phyloP scores from a whole-genome alignment of 1,140 invertebrate genomes.

The Danaus plexippus region DNA sequence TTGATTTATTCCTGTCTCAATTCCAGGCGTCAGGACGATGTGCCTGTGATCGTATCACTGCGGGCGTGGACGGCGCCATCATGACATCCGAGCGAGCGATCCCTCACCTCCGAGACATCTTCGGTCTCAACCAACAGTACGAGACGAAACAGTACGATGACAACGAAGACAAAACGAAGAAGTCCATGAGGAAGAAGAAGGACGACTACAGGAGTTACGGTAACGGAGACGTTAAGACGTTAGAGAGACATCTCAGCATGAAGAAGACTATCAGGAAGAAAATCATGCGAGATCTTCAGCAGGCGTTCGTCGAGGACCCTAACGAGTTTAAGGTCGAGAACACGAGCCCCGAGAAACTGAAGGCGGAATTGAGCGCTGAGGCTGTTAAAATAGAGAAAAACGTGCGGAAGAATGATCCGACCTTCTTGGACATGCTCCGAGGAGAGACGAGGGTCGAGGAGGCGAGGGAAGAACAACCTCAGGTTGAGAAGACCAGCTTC shows the following conservation, averaged over 20 bases:
- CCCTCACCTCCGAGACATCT: conserved; percentile 79
- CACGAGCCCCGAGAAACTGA: conserved; percentile 77
- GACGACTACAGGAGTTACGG: conserved; percentile 76
- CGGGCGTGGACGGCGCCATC: conserved; percentile 38
- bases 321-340: conserved; percentile 80
- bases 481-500: conserved; percentile 78
- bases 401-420: conserved; percentile 75
- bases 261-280: conserved; percentile 90
- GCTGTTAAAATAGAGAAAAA: conserved; percentile 79
- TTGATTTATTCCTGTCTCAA: conserved; percentile 28
- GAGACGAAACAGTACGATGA: conserved; percentile 52
- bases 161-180: conserved; percentile 72
- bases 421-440: conserved; percentile 80
- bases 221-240: conserved; percentile 81
- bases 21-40: conserved; percentile 61
- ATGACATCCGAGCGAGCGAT: conserved; percentile 77
- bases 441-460: conserved; percentile 72
- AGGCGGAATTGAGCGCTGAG: conserved; percentile 78
- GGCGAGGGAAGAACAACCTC: conserved; percentile 72
- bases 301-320: conserved; percentile 82
- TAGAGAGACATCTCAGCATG: conserved; percentile 87
- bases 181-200: conserved; percentile 73
- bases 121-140: conserved; percentile 72
- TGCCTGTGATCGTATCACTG: conserved; percentile 44
- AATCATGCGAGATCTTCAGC: conserved; percentile 86